Conservation (phyloP, 2,888 invertebrate species). For the Erpobdella octoculata region DNA sequence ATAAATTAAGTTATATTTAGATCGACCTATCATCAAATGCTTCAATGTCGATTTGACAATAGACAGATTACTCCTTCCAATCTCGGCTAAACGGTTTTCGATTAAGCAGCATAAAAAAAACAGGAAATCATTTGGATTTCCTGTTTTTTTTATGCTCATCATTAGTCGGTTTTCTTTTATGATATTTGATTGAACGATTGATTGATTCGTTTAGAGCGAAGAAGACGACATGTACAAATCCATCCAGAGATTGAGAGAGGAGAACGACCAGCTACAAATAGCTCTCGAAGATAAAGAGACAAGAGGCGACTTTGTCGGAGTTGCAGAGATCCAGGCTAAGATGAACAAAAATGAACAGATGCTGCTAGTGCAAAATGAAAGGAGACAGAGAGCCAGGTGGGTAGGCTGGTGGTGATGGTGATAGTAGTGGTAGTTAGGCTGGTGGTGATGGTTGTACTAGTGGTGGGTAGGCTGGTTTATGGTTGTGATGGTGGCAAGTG, state of each 20-base stretch:
- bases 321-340: conserved; percentile 39
- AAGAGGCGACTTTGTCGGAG: conserved; percentile 38
- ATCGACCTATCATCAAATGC: background rate
- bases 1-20: background rate
- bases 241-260: conserved; percentile 47
- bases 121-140: background rate
- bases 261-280: conserved; percentile 42
- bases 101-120: too few relatives aligned
- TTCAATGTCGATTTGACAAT: background rate
- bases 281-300: conserved; percentile 43
- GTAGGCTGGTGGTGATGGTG: background rate
- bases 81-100: background rate
- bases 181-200: background rate
- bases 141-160: background rate
- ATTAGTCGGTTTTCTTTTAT: background rate
- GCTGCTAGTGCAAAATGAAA: conserved; percentile 45
- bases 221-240: conserved; percentile 48
- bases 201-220: conserved; percentile 42
- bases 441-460: background rate
- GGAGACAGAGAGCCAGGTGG: conserved; percentile 38
- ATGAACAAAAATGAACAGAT: conserved; percentile 42
- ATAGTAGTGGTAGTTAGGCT: background rate
- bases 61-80: background rate
- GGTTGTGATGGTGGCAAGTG: background rate
- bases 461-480: background rate